Conservation (phyloP, 1,140 invertebrate species). For the Rhagoletis pomonella region DNA sequence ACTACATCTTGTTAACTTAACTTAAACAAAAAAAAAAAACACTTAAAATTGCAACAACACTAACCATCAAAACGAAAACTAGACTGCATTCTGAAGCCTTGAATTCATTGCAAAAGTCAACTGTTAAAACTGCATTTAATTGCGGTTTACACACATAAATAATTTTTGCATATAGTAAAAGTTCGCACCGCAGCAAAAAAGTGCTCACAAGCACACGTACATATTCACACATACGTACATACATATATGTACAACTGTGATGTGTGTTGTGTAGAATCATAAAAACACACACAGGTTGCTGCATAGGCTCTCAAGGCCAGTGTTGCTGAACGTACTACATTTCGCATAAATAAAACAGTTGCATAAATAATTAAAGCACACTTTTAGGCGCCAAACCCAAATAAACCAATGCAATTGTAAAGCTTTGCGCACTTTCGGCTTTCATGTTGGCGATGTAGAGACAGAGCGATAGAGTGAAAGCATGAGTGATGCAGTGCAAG, state of each 20-base stretch:
- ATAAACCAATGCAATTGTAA: background rate
- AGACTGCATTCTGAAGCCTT: background rate
- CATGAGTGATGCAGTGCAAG: no score
- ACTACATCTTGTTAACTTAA: no score
- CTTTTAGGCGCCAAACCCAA: background rate
- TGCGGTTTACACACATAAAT: background rate
- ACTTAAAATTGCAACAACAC: no score
- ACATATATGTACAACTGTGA: no score
- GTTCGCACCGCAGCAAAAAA: background rate
- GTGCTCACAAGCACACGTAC: background rate
- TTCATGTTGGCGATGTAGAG: background rate
- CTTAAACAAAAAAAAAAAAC: no score
- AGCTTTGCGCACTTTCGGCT: background rate
- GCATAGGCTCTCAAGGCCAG: background rate
- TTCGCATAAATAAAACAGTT: background rate
- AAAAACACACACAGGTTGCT: no score
- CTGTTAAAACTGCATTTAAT: slow-evolving; percentile 21
- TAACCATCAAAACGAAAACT: no score
- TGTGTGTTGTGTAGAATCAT: no score
- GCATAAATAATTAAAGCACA: slow-evolving; percentile 1
- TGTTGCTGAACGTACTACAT: background rate
- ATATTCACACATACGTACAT: background rate
- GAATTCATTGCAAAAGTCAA: background rate
- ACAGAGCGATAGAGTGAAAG: no score
- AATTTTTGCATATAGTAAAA: slow-evolving; percentile 8